Conservation (phyloP, 1,140 invertebrate species). For the Tetragonula clypearis region DNA sequence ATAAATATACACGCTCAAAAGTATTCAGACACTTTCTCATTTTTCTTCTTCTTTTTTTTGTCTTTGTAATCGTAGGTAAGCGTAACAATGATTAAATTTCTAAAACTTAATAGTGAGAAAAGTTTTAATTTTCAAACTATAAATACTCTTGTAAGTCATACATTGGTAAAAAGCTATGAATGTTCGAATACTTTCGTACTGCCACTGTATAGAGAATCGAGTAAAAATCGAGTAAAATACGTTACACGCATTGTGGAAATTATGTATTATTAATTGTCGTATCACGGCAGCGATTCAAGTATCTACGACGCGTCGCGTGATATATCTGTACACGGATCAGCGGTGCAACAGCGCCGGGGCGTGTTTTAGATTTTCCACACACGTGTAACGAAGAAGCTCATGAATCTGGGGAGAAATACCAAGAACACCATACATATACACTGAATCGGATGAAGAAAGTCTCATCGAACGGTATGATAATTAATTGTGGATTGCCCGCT, state of each 20-base stretch:
- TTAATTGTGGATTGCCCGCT: slow-evolving; percentile 50
- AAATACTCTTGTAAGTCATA: no score
- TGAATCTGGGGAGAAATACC: slow-evolving; percentile 3
- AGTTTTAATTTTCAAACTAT: no score
- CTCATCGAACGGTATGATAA: slow-evolving; percentile 53
- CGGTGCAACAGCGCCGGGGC: neutral
- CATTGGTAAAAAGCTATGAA: neutral
- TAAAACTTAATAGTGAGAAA: no score
- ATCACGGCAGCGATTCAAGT: neutral
- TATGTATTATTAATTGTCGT: slow-evolving; percentile 18
- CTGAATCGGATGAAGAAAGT: slow-evolving; percentile 32
- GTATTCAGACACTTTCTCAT: neutral
- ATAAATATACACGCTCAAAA: neutral
- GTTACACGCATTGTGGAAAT: neutral
- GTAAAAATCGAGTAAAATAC: neutral
- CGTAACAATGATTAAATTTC: neutral
- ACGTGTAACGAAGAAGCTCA: neutral
- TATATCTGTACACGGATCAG: slow-evolving; percentile 26
- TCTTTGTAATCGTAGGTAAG: neutral
- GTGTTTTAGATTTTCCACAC: slow-evolving; percentile 33
- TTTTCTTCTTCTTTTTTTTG: neutral
- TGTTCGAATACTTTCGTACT: neutral
- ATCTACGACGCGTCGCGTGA: slow-evolving; percentile 18
- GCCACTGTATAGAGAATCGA: neutral
- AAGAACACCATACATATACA: neutral